These are phyloP conservation scores for Glaucopsyche alexis DNA, from an alignment of 2,888 invertebrate species.

Conservation along the genomic window DNA sequence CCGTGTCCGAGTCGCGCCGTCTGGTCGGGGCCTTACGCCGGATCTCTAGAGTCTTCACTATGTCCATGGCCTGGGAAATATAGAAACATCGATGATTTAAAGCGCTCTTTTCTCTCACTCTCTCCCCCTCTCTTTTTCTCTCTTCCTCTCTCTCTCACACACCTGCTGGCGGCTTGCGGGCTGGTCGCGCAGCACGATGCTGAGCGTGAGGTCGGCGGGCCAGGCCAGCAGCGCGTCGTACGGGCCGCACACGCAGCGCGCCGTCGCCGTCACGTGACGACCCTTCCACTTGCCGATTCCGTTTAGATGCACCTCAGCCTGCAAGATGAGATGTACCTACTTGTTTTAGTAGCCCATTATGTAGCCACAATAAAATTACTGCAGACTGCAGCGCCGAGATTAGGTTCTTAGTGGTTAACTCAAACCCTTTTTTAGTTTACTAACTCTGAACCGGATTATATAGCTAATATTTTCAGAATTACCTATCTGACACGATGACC, in stretches of 20 bases:
- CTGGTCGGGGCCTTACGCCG: constrained; percentile 66
- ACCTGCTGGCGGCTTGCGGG: constrained; percentile 71
- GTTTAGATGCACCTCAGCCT: constrained; percentile 85
- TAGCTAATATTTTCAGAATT: too few species aligned
- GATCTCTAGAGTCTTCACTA: constrained; percentile 80
- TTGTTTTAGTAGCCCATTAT: too few species aligned
- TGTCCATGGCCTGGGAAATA: constrained; percentile 77
- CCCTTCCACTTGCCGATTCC: constrained; percentile 89
- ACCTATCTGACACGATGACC: neutral
- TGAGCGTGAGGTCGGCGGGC: constrained; percentile 85
- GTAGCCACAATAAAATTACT: too few species aligned
- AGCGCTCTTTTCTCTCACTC: neutral
- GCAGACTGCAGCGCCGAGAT: neutral
- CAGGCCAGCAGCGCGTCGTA: constrained; percentile 86
- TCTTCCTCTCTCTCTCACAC: neutral
- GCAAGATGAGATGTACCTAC: constrained; percentile 30
- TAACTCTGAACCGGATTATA: too few species aligned
- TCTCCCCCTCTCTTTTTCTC: neutral
- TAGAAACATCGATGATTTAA: neutral
- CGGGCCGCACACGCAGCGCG: constrained; percentile 5
- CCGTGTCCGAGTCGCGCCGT: constrained; percentile 59
- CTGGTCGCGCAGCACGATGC: constrained; percentile 84
- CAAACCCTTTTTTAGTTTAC: too few species aligned
- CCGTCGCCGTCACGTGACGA: constrained; percentile 79
- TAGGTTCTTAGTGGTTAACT: too few species aligned